Conservation (phyloP, 23 tunicate genomes). For the Botrylloides violaceus region DNA sequence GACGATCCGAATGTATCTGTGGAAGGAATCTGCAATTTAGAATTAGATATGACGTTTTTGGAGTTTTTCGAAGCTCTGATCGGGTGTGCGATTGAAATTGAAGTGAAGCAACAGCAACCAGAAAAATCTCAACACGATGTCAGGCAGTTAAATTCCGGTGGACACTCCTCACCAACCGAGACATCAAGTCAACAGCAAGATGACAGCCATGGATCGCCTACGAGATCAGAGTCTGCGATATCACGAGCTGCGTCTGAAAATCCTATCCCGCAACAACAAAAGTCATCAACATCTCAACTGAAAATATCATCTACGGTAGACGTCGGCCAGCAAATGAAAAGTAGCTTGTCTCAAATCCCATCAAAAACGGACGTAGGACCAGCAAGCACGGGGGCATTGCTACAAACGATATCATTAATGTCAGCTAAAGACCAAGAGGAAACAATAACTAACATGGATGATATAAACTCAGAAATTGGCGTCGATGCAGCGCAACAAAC, state of each 20-base stretch:
- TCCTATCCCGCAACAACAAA: conserved; percentile 2
- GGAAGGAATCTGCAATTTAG: conserved; percentile 24
- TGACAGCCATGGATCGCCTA: conserved; percentile 13
- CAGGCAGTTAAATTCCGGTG: neutral
- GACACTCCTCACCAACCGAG: conserved; percentile 1
- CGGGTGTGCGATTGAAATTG: conserved; percentile 22
- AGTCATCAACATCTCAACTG: neutral
- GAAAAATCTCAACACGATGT: neutral
- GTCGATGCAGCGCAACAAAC: conserved; percentile 1
- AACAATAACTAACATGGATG: conserved; percentile 4
- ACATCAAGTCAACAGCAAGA: conserved; percentile 3
- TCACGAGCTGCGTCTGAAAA: conserved; percentile 19
- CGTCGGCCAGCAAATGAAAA: neutral
- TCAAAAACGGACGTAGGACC: conserved; percentile 3
- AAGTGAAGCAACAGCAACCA: neutral
- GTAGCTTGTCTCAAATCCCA: neutral
- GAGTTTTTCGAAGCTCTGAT: conserved; percentile 41
- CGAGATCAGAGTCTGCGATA: conserved; percentile 19
- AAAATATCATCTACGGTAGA: conserved; percentile 9
- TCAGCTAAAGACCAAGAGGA: conserved; percentile 24
- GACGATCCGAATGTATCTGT: conserved; percentile 26
- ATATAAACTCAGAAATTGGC: conserved; percentile 1
- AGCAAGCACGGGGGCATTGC: conserved; percentile 32
- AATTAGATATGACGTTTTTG: conserved; percentile 36
- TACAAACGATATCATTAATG: conserved; percentile 43